These are phyloP conservation scores for Myopa testacea DNA, from an alignment of 2,888 invertebrate species.

Conservation along the genomic window DNA sequence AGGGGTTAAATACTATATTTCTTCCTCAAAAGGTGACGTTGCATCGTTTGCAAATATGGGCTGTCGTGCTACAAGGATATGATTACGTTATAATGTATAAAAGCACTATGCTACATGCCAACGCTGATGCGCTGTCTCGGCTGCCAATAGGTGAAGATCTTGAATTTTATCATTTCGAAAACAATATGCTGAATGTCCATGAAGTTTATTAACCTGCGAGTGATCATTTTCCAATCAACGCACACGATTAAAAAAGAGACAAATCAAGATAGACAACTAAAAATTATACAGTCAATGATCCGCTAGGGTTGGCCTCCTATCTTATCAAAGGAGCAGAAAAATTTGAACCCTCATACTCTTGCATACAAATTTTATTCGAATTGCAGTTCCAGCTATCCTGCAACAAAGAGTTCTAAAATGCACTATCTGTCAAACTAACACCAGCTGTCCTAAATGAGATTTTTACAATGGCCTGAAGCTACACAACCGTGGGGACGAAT, in stretches of 20 bases:
- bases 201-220: neutral
- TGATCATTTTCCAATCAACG: neutral
- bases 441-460: constrained; percentile 22
- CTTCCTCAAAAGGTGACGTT: constrained; percentile 42
- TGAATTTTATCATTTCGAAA: constrained; percentile 20
- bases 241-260: constrained; percentile 27
- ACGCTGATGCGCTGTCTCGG: constrained; percentile 34
- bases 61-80: constrained; percentile 36
- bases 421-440: constrained; percentile 17
- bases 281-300: constrained; percentile 20
- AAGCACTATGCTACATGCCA: constrained; percentile 27
- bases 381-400: constrained; percentile 11
- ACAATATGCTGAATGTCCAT: neutral
- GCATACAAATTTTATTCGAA: constrained; percentile 25
- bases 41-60: constrained; percentile 43
- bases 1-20: constrained; percentile 43
- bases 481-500: constrained; percentile 35
- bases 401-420: constrained; percentile 33
- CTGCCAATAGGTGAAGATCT: constrained; percentile 39
- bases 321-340: neutral
- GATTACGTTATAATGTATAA: constrained; percentile 35
- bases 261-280: constrained; percentile 19
- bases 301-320: constrained; percentile 30
- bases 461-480: constrained; percentile 25
- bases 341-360: constrained; percentile 30